Percentiles rank a stretch among this genome's conserved stretches.
These are phyloP conservation scores for Festucalex cinctus DNA, from an alignment of 2,113 vertebrate genomes.

Conservation along the genomic window DNA sequence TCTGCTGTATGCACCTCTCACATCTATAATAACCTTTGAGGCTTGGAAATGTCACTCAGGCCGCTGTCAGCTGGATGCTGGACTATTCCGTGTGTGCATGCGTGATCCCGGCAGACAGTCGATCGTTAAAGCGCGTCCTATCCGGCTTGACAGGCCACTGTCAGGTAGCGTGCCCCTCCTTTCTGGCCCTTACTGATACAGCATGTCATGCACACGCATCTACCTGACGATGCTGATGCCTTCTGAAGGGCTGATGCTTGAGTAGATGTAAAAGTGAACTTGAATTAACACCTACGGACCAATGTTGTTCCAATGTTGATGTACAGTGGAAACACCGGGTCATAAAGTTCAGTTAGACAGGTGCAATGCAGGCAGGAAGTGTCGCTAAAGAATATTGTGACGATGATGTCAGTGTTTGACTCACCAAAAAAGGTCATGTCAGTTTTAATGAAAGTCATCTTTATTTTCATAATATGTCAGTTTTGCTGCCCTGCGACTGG, in stretches of 20 bases:
- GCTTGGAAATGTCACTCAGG: conserved; percentile 60
- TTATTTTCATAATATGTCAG: not conserved
- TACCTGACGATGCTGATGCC: conserved; percentile 72
- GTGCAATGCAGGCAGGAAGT: conserved; percentile 12
- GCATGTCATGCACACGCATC: conserved; percentile 62
- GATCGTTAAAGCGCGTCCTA: conserved; percentile 73
- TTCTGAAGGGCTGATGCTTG: conserved; percentile 49
- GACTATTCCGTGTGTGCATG: conserved; percentile 26
- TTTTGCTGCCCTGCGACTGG: too few species aligned
- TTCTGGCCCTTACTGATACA: conserved; percentile 62
- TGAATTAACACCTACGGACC: conserved; percentile 26
- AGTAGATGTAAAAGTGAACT: conserved; percentile 61
- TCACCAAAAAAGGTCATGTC: conserved; percentile 67
- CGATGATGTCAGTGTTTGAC: conserved; percentile 54
- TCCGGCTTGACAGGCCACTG: conserved; percentile 73
- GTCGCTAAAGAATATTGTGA: not conserved
- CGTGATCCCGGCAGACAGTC: conserved; percentile 65
- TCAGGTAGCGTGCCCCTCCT: conserved; percentile 67
- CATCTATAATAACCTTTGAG: conserved; percentile 51
- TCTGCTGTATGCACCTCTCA: conserved; percentile 18
- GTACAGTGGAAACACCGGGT: conserved; percentile 20
- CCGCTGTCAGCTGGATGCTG: conserved; percentile 32
- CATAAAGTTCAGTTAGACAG: conserved; percentile 9
- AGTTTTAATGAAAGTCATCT: conserved; percentile 51
- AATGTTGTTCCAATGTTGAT: conserved; percentile 25